These are phyloP conservation scores for Micronycteris hirsuta DNA, from an alignment of 2,113 vertebrate genomes.

Conservation along the genomic window DNA sequence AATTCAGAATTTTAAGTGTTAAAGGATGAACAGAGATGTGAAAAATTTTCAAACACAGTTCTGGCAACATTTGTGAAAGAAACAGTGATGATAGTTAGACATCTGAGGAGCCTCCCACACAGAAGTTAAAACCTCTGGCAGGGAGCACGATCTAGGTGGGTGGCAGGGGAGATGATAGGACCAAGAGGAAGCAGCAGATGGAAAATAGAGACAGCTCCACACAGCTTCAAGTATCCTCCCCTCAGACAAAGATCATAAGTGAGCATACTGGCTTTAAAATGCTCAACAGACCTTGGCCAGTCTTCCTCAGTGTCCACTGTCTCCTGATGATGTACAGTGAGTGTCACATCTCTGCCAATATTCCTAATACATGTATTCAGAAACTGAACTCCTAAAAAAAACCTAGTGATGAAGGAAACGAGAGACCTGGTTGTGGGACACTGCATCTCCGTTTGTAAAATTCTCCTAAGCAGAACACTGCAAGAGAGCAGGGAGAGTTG, in stretches of 20 bases:
- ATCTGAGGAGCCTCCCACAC: accelerated
- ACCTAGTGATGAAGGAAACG: background rate
- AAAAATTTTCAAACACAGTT: background rate
- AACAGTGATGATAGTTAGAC: background rate
- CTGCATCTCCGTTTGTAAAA: background rate
- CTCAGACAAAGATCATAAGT: background rate
- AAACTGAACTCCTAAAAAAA: background rate
- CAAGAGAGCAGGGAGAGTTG: background rate
- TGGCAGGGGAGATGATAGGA: background rate
- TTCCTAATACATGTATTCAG: background rate
- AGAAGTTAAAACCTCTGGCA: background rate
- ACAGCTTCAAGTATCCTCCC: background rate
- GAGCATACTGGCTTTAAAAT: background rate
- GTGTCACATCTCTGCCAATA: no score
- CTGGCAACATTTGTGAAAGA: background rate
- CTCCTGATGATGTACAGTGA: background rate
- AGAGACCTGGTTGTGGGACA: background rate
- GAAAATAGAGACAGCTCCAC: background rate
- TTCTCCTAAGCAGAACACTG: background rate
- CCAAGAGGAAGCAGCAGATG: background rate
- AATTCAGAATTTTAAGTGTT: background rate
- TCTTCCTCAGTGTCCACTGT: background rate
- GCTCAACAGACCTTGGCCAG: background rate
- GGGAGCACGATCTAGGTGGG: background rate
- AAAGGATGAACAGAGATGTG: background rate